phyloP scores from a whole-genome alignment of 2,797 vertebrate species.

The Chiloscyllium punctatum region DNA sequence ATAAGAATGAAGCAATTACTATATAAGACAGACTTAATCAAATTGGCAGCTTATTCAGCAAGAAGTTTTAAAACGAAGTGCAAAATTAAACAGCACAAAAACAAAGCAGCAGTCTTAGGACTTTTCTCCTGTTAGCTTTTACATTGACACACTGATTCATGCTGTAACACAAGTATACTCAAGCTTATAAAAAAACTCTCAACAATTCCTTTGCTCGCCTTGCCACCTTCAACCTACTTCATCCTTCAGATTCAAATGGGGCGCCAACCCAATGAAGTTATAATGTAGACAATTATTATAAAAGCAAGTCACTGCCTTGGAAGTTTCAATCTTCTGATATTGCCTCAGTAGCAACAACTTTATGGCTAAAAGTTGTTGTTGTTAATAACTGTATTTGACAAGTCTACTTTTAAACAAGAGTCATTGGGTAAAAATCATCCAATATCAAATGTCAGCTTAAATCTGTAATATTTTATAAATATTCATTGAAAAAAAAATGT shows the following conservation, averaged over 20 bases:
- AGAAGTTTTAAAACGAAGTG: background rate
- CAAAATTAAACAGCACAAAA: background rate
- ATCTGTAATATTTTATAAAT: background rate
- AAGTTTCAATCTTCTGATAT: background rate
- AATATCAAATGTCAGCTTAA: background rate
- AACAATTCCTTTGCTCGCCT: background rate
- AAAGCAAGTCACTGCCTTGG: background rate
- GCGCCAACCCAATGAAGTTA: background rate
- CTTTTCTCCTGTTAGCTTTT: background rate
- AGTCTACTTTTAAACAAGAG: background rate
- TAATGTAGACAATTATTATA: background rate
- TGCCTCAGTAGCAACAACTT: background rate
- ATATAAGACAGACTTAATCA: slow-evolving; percentile 9
- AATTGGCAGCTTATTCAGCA: background rate
- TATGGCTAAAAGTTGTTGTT: background rate
- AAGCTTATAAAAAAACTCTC: background rate
- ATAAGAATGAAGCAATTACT: slow-evolving; percentile 1
- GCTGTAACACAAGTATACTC: background rate
- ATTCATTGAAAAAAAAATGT: background rate
- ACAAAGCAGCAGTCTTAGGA: background rate
- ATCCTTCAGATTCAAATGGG: background rate
- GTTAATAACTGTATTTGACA: background rate
- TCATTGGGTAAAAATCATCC: background rate
- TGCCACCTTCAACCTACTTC: background rate
- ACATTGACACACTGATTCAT: background rate